phyloP scores from a whole-genome alignment of 2,797 vertebrate species.

The Iguana delicatissima region DNA sequence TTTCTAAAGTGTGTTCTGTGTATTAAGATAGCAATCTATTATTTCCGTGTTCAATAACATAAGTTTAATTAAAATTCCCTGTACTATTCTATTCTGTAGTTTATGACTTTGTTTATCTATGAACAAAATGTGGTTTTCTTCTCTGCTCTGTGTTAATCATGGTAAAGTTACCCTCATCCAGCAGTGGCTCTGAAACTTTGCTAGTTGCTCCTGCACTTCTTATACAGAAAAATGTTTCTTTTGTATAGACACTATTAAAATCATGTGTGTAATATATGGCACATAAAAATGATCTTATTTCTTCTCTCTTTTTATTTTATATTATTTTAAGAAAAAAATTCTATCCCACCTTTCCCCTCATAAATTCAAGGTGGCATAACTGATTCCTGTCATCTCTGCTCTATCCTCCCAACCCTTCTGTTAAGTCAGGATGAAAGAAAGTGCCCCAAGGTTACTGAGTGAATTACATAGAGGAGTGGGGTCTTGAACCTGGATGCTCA shows the following conservation, averaged over 20 bases:
- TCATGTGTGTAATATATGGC: not conserved
- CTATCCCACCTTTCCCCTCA: too few relatives aligned
- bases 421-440: not conserved
- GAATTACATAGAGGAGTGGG: not conserved
- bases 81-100: not conserved
- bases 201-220: not conserved
- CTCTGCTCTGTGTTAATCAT: not conserved
- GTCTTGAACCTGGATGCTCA: not conserved
- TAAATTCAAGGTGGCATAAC: not conserved
- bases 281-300: too few relatives aligned
- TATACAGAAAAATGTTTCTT: not conserved
- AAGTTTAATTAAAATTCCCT: slow-evolving; percentile 28
- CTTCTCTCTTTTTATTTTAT: not conserved
- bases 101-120: slow-evolving; percentile 22
- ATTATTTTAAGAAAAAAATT: not conserved
- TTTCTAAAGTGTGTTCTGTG: slow-evolving; percentile 24
- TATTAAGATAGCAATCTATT: slow-evolving; percentile 33
- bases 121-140: not conserved
- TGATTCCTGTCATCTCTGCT: not conserved
- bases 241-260: not conserved
- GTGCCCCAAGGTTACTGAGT: not conserved
- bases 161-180: not conserved
- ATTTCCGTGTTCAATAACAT: slow-evolving; percentile 20
- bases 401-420: not conserved
- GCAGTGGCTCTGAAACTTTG: not conserved